Conservation (phyloP, 2,113 vertebrate genomes). For the Sterrhoptilus dennistouni region DNA sequence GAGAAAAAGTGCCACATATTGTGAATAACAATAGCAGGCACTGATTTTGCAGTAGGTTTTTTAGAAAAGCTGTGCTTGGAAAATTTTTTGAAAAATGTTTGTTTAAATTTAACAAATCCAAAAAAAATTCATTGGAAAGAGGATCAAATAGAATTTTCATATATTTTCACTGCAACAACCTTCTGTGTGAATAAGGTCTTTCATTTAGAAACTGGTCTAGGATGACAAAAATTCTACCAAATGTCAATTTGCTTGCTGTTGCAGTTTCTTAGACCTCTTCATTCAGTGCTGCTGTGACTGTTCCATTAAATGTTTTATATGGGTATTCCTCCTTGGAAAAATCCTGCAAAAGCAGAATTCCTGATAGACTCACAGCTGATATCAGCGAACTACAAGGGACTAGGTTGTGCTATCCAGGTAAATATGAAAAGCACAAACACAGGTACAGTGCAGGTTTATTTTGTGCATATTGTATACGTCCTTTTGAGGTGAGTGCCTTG, state of each 20-base stretch:
- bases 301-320: background rate
- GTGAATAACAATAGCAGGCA: background rate
- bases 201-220: background rate
- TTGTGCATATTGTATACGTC: rapidly evolving
- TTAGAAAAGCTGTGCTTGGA: background rate
- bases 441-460: background rate
- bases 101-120: background rate
- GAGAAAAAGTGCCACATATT: background rate
- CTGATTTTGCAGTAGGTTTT: background rate
- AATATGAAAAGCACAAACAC: background rate
- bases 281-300: background rate
- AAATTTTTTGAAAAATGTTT: background rate
- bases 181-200: background rate
- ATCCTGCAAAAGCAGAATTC: background rate
- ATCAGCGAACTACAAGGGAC: too few species aligned
- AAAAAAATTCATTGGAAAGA: background rate
- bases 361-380: background rate
- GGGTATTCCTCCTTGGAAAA: background rate
- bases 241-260: background rate
- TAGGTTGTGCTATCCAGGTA: background rate
- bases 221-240: background rate
- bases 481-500: background rate
- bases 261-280: background rate
- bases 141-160: background rate
- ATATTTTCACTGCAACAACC: background rate